Evolutionary conservation across 1,140 invertebrate species (phyloP).

Genomic region (Lucilia cuprina): DNA sequence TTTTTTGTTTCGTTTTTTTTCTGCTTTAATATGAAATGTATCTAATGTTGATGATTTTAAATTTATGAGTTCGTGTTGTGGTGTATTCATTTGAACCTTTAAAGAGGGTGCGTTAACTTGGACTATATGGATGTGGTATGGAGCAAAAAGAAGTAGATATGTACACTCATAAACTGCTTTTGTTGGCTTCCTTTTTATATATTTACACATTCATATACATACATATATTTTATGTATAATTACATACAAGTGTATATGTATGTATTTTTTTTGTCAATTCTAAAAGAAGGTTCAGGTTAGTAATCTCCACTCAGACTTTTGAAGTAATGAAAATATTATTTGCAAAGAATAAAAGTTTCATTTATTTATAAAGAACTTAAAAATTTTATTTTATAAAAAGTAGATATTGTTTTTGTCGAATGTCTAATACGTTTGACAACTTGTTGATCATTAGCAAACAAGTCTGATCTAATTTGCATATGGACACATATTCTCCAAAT

Average conservation of each 20-base stretch:
- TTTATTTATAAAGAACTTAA: no score
- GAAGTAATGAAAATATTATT: no score
- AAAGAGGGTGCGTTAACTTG: slow-evolving; percentile 11
- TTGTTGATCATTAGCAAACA: no score
- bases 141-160: not conserved
- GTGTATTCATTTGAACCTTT: not conserved
- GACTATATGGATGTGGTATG: not conserved
- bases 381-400: no score
- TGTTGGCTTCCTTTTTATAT: not conserved
- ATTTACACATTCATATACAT: not conserved
- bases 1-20: not conserved
- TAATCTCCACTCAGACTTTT: no score
- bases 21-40: not conserved
- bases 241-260: not conserved
- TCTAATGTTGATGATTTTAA: not conserved
- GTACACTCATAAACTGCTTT: not conserved
- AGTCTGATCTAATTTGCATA: no score
- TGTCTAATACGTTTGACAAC: no score
- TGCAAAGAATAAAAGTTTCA: no score
- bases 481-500: no score
- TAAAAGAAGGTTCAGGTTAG: no score
- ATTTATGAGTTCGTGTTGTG: not conserved
- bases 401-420: no score
- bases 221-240: not conserved
- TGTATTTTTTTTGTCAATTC: not conserved